Percentiles rank a stretch among this genome's conserved stretches.
phyloP scores from a whole-genome alignment of 1,140 invertebrate species.

The Drosophila triauraria region DNA sequence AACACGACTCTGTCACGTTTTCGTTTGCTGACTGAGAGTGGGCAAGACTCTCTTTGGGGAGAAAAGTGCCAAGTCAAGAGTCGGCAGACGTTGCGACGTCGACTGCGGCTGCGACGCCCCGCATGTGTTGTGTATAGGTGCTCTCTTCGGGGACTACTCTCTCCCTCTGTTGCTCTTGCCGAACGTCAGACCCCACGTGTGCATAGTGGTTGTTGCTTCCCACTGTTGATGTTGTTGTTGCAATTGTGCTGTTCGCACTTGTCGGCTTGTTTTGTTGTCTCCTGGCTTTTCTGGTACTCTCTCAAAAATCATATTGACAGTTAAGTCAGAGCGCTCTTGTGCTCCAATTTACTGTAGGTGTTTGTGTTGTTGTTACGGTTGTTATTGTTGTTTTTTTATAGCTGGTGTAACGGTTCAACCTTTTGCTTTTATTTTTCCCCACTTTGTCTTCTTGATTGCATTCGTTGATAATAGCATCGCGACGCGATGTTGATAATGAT shows the following conservation, averaged over 20 bases:
- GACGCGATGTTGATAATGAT: constrained; percentile 34
- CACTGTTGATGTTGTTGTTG: constrained; percentile 42
- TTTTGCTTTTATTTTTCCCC: constrained; percentile 29
- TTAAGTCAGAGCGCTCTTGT: constrained; percentile 52
- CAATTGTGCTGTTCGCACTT: constrained; percentile 50
- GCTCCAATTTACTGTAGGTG: constrained; percentile 37
- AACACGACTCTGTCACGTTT: constrained; percentile 79
- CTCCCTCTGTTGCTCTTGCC: constrained; percentile 3
- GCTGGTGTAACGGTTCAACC: constrained; percentile 52
- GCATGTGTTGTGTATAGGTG: constrained; percentile 46
- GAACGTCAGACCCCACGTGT: constrained; percentile 65
- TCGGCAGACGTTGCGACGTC: constrained; percentile 57
- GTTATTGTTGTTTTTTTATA: constrained; percentile 30
- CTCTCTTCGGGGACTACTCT: constrained; percentile 27
- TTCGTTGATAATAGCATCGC: constrained; percentile 41
- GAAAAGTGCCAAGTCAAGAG: constrained; percentile 14
- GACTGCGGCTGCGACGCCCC: constrained; percentile 58
- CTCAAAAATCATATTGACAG: constrained; percentile 64
- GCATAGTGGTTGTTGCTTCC: constrained; percentile 55
- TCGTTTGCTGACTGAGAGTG: constrained; percentile 47
- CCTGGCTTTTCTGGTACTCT: constrained; percentile 43
- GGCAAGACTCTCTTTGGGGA: constrained; percentile 23
- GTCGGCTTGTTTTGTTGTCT: constrained; percentile 55
- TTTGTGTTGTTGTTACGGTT: constrained; percentile 35
- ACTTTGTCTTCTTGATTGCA: constrained; percentile 63